Evolutionary conservation across 2,888 invertebrate species (phyloP).

Genomic region (Mechanitis mazaeus): DNA sequence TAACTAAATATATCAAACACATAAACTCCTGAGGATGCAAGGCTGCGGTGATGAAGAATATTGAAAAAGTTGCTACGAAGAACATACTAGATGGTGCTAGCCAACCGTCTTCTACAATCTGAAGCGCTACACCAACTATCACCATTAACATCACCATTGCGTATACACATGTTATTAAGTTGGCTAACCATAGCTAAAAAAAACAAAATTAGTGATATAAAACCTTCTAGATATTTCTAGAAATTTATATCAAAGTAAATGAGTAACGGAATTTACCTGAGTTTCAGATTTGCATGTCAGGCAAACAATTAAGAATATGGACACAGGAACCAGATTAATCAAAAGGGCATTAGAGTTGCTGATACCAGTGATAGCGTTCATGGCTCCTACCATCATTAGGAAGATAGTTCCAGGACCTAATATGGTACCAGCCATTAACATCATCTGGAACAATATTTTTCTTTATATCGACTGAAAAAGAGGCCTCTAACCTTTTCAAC

Average conservation of each 20-base stretch:
- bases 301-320: constrained; percentile 81
- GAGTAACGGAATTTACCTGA: constrained; percentile 72
- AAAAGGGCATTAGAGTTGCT: constrained; percentile 81
- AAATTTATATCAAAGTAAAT: neutral
- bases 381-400: constrained; percentile 88
- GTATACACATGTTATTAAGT: constrained; percentile 85
- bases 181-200: constrained; percentile 81
- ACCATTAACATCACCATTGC: constrained; percentile 93
- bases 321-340: constrained; percentile 81
- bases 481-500: too few species aligned
- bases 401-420: constrained; percentile 90
- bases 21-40: constrained; percentile 87
- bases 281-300: constrained; percentile 80
- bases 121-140: constrained; percentile 85
- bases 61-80: constrained; percentile 83
- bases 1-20: constrained; percentile 83
- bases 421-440: constrained; percentile 84
- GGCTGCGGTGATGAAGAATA: constrained; percentile 79
- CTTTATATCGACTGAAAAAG: too few species aligned
- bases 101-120: constrained; percentile 87
- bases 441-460: constrained; percentile 41
- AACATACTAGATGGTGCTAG: constrained; percentile 90
- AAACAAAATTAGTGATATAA: constrained; percentile 8
- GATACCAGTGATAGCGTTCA: constrained; percentile 85
- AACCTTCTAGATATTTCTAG: neutral